Conservation (phyloP, 2,888 invertebrate genomes). For the Drosophila macrospina region DNA sequence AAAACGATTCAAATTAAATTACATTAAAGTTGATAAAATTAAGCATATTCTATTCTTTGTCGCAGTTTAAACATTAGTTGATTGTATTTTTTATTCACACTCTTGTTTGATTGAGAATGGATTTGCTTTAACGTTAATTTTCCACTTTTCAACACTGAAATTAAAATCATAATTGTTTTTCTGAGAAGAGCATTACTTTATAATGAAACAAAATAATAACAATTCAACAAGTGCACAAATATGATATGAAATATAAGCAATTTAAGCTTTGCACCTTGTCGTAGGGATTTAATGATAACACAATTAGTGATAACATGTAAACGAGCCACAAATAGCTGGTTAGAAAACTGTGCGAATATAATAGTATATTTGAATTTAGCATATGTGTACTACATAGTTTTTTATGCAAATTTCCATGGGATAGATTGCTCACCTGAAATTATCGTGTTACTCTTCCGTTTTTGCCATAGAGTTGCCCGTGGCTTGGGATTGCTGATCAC, state of each 20-base stretch:
- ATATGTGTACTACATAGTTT: neutral
- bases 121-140: neutral
- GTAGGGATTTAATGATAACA: constrained; percentile 16
- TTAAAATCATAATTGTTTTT: constrained; percentile 5
- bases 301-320: neutral
- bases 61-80: too few relatives aligned
- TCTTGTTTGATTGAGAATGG: neutral
- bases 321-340: neutral
- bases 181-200: too few relatives aligned
- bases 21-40: too few relatives aligned
- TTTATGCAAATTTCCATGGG: neutral
- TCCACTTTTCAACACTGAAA: neutral
- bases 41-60: too few relatives aligned
- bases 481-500: constrained; percentile 16
- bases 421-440: constrained; percentile 21
- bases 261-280: constrained; percentile 14
- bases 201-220: too few relatives aligned
- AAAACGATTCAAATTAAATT: too few relatives aligned
- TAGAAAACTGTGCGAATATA: neutral
- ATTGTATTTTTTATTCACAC: too few relatives aligned
- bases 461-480: neutral
- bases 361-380: neutral
- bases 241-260: constrained; percentile 13
- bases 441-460: constrained; percentile 6
- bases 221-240: too few relatives aligned